Conservation (phyloP, 2,113 vertebrate species). For the Bothrops jararaca region DNA sequence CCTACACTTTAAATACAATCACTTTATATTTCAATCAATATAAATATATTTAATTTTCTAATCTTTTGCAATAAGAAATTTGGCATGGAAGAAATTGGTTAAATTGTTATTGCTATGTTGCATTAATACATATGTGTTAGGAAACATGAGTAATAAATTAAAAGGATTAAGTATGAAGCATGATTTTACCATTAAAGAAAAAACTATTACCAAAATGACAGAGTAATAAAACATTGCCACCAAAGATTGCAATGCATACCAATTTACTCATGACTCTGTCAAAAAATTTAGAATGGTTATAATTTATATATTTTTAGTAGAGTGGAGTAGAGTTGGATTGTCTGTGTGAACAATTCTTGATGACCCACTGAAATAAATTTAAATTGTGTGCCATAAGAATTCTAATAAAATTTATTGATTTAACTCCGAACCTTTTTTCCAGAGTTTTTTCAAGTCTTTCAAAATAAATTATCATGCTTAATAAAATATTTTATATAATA, state of each 20-base stretch:
- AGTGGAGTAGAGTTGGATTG: neutral
- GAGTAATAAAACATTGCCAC: neutral
- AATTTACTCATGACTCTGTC: neutral
- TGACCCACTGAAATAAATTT: neutral
- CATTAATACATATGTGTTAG: neutral
- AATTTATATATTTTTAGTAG: neutral
- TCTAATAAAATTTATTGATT: neutral
- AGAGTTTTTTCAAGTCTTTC: neutral
- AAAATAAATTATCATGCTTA: neutral
- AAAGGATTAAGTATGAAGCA: neutral
- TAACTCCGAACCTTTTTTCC: neutral
- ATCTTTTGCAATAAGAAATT: neutral
- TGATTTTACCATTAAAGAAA: neutral
- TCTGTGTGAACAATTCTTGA: neutral
- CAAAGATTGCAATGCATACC: neutral
- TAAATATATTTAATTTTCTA: neutral
- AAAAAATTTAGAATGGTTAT: neutral
- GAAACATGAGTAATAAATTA: neutral
- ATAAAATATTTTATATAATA: neutral
- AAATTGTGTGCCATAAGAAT: neutral
- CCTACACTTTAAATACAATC: neutral
- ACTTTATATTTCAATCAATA: neutral
- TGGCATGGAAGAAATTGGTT: neutral
- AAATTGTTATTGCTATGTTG: neutral
- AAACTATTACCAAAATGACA: neutral